phyloP scores from a whole-genome alignment of 2,113 vertebrate genomes.

The Eidolon helvum region DNA sequence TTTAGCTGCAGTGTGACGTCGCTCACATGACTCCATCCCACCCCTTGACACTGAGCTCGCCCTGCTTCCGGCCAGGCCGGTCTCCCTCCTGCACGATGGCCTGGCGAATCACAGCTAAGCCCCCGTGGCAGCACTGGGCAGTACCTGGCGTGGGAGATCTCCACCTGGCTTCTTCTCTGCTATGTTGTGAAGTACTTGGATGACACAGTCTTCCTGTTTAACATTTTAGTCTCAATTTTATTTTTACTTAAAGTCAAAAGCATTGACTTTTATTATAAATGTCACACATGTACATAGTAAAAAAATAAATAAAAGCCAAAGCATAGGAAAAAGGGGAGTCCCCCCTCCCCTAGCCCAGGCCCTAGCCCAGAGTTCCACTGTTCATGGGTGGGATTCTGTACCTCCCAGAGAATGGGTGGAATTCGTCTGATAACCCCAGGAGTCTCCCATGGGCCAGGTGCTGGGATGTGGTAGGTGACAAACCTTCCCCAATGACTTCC shows the following conservation, averaged over 20 bases:
- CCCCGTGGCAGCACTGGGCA: too few relatives aligned
- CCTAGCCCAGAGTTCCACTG: too few relatives aligned
- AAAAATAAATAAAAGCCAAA: neutral
- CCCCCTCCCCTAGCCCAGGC: neutral
- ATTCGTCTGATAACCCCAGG: neutral
- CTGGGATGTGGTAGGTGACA: too few relatives aligned
- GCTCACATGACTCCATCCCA: neutral
- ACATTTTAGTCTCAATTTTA: neutral
- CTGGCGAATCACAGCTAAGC: rapidly evolving
- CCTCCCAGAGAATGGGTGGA: neutral
- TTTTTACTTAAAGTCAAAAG: neutral
- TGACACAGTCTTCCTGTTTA: neutral
- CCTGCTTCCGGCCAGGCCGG: neutral
- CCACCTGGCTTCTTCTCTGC: neutral
- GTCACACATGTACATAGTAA: neutral
- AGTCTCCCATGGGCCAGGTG: neutral
- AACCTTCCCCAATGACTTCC: neutral
- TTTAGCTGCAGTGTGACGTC: rapidly evolving
- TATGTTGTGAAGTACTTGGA: neutral
- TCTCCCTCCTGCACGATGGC: rapidly evolving
- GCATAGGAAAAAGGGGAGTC: neutral
- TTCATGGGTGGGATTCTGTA: neutral
- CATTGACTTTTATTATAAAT: neutral
- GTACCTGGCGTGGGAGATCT: neutral
- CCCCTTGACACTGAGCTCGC: neutral